Percentiles rank a stretch among this genome's conserved stretches.
These are phyloP conservation scores for Cichladusa arquata DNA, from an alignment of 2,113 vertebrate species.

Conservation along the genomic window DNA sequence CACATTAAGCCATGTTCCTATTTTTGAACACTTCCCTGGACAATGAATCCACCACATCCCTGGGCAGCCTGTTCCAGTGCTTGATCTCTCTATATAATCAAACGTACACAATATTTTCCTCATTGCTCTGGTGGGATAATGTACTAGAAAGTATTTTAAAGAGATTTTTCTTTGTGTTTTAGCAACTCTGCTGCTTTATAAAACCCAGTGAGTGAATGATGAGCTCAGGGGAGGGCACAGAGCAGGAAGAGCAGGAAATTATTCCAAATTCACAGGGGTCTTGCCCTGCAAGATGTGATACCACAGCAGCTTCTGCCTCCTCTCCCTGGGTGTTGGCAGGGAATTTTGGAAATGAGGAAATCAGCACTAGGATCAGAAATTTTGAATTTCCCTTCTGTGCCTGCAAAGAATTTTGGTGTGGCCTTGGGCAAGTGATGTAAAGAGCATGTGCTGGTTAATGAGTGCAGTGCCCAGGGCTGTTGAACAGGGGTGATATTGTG, in stretches of 20 bases:
- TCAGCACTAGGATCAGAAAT: fast-evolving
- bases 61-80: background rate
- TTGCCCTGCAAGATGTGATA: background rate
- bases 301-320: background rate
- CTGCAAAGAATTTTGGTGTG: background rate
- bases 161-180: background rate
- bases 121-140: background rate
- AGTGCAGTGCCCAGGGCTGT: background rate
- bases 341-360: background rate
- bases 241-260: background rate
- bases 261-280: background rate
- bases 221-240: background rate
- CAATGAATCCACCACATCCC: background rate
- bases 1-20: background rate
- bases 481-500: background rate
- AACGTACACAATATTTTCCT: background rate
- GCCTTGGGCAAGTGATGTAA: background rate
- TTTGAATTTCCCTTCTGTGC: background rate
- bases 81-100: background rate
- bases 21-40: background rate
- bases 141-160: background rate
- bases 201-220: background rate
- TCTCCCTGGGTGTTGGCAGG: background rate
- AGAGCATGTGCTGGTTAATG: background rate
- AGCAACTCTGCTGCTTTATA: background rate